Conservation (phyloP, 2,888 invertebrate genomes). For the Brachylomia viminalis region DNA sequence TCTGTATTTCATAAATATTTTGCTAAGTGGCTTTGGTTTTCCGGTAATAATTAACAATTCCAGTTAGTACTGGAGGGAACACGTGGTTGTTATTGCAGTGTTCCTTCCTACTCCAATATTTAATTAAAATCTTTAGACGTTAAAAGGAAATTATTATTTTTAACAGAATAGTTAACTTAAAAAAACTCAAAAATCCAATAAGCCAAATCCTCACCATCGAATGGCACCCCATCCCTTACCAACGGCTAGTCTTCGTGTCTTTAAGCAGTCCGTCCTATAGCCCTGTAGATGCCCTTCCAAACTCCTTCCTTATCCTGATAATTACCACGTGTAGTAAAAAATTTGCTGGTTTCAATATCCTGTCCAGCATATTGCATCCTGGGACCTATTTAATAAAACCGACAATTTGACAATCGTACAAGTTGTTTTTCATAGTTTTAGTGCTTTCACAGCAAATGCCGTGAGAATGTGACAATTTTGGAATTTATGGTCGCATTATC, state of each 20-base stretch:
- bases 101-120: neutral
- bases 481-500: too few species aligned
- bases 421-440: neutral
- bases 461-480: neutral
- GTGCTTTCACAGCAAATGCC: neutral
- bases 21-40: constrained; percentile 9
- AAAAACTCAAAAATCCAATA: neutral
- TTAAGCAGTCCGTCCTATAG: too few species aligned
- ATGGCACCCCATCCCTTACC: too few species aligned
- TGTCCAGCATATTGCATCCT: neutral
- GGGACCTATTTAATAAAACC: neutral
- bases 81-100: neutral
- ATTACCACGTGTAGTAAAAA: neutral
- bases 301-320: too few species aligned
- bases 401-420: neutral
- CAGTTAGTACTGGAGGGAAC: neutral
- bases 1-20: constrained; percentile 4
- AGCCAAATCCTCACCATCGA: too few species aligned
- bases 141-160: neutral
- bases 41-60: neutral
- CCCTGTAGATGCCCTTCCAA: too few species aligned
- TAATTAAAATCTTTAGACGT: neutral
- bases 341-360: neutral
- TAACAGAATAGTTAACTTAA: too few species aligned
- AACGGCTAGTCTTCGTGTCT: too few species aligned